These are phyloP conservation scores for Myotis lucifugus DNA, from an alignment of 2,113 vertebrate species.

Conservation along the genomic window DNA sequence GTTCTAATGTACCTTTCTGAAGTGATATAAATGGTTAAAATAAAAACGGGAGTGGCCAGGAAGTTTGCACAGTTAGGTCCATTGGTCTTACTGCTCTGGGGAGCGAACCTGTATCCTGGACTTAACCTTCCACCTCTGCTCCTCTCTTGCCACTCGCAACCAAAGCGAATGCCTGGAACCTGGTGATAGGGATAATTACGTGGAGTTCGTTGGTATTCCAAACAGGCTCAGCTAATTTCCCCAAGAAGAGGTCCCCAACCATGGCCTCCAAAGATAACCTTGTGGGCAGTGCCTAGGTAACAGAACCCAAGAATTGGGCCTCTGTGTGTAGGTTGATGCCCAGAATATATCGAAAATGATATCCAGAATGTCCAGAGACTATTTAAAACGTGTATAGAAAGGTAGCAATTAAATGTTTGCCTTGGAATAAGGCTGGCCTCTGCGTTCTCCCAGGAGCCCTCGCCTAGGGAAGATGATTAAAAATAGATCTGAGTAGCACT, in stretches of 20 bases:
- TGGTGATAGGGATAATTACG: not conserved
- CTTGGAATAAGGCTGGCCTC: slow-evolving; percentile 68
- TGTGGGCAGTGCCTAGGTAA: not conserved
- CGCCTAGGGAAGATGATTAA: slow-evolving; percentile 77
- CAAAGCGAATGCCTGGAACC: not conserved
- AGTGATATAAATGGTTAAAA: not conserved
- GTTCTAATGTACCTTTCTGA: slow-evolving; percentile 58
- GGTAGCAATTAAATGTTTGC: slow-evolving; percentile 69
- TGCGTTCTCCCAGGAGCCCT: slow-evolving; percentile 62
- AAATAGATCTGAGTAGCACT: slow-evolving; percentile 80
- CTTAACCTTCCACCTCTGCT: not conserved
- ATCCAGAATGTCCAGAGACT: slow-evolving; percentile 40
- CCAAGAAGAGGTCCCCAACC: not conserved
- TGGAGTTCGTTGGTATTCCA: not conserved
- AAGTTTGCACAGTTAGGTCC: not conserved
- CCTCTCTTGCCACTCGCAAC: not conserved
- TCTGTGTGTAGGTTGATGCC: slow-evolving; percentile 9
- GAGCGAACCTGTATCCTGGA: not conserved
- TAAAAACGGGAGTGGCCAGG: not conserved
- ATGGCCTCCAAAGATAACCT: not conserved
- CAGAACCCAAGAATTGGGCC: not conserved
- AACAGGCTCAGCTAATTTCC: not conserved
- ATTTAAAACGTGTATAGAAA: slow-evolving; percentile 66
- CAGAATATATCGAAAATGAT: not conserved
- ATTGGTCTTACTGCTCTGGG: not conserved